Evolutionary conservation across 2,113 vertebrate genomes (phyloP), one percentile per base, ranked within the genome.

Genomic region (Odontophorus gujanensis): DNA sequence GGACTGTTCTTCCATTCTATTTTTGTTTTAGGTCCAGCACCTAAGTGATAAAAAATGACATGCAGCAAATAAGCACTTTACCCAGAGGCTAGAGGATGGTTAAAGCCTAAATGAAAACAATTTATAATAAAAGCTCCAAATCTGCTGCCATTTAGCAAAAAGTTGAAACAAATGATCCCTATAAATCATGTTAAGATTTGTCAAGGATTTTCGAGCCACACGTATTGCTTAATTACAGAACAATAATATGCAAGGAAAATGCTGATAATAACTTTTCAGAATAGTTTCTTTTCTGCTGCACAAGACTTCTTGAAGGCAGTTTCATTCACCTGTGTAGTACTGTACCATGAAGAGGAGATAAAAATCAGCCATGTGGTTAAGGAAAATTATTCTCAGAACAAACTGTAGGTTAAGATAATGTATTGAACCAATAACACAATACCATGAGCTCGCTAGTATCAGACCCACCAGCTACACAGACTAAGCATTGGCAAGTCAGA

Each of bases 61-160:
- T 61, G 55, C 67, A 93, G 85, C 84, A 96, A 89, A 78, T 92
- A 87, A 95, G 65, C 85, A 78, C 81, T 96, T 96, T 93, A 96
- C 90, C 95, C 93, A 96, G 96, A 95, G 95, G 58, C 34, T 81
- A 77, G 78, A 82, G 92, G 85, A 86, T 45, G 1, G 76, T 84
- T 90, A 86, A 94, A 92, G 67, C 92, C 72, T 92, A 96, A 97
- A 97, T 96, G 95, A 96, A 97, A 97, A 94, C 96, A 95, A 96
- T 97, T 96, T 92, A 92, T 97, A 97, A 97, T 92, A 67, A 72
- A 81, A 96, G 80, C 91, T 96, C 80, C 90, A 94, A 96, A 97
- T 94, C 95, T 96, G 69, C 81, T 94, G 74, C 87, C 84, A 81
- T 96, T 96, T 95, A 87, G 96, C 74, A 93, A 96, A 96, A 92